phyloP scores from a whole-genome alignment of 1,140 invertebrate genomes.

The Latrodectus geometricus region DNA sequence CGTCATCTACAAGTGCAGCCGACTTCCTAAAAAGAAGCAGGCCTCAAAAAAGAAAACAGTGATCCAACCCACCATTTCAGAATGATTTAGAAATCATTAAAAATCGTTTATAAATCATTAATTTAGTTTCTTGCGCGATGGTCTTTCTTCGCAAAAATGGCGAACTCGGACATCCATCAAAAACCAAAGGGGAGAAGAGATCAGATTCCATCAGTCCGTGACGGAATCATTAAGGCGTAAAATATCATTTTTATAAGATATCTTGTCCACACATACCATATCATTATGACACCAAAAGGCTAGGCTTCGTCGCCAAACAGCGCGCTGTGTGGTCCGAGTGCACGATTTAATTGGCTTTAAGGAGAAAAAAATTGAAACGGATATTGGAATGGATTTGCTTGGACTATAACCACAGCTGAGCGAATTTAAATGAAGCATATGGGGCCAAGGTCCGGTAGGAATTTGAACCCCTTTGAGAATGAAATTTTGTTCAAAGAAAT shows the following conservation, averaged over 20 bases:
- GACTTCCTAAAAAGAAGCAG: not conserved
- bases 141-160: not conserved
- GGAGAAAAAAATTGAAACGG: not conserved
- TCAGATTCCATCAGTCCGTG: conserved; percentile 12
- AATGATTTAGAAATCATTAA: conserved; percentile 40
- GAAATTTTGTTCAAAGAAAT: not conserved
- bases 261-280: conserved; percentile 40
- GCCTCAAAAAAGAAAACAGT: not conserved
- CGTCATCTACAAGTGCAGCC: too few relatives aligned
- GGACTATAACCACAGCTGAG: not conserved
- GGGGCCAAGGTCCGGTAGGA: not conserved
- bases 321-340: conserved; percentile 25
- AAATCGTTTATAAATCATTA: conserved; percentile 32
- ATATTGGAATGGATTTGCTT: not conserved
- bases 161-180: conserved; percentile 9
- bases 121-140: conserved; percentile 9
- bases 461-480: not conserved
- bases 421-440: not conserved
- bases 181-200: conserved; percentile 7
- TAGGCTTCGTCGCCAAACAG: conserved; percentile 19
- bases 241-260: conserved; percentile 46
- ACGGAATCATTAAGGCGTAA: conserved; percentile 40
- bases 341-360: not conserved
- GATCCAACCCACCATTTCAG: not conserved
- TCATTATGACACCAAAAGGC: conserved; percentile 54